phyloP scores from a whole-genome alignment of 1,140 invertebrate species.

The Apolygus lucorum region DNA sequence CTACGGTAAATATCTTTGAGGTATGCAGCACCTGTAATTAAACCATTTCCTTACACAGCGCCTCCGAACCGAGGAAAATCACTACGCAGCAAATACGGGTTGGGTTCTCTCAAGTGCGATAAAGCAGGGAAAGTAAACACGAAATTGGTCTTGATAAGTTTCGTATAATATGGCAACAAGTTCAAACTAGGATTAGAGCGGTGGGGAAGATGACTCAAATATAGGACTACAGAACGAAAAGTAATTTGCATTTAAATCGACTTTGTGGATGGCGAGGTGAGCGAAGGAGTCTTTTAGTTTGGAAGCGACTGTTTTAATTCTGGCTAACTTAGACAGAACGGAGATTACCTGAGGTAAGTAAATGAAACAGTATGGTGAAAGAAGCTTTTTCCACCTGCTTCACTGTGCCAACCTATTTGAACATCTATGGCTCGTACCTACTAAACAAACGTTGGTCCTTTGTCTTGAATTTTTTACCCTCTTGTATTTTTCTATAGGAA shows the following conservation, averaged over 20 bases:
- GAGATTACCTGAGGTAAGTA: too few relatives aligned
- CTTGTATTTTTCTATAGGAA: too few relatives aligned
- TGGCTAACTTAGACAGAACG: background rate
- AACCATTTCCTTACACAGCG: too few relatives aligned
- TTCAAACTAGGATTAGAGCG: background rate
- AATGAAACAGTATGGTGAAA: too few relatives aligned
- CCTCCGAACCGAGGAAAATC: background rate
- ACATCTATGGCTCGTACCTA: too few relatives aligned
- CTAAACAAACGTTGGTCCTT: too few relatives aligned
- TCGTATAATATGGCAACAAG: background rate
- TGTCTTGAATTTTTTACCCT: too few relatives aligned
- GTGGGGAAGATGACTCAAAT: background rate
- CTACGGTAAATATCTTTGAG: too few relatives aligned
- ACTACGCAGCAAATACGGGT: background rate
- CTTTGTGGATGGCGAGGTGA: background rate
- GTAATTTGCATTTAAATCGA: background rate
- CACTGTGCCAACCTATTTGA: too few relatives aligned
- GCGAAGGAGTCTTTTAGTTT: background rate
- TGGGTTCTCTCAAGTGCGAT: background rate
- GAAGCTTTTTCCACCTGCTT: too few relatives aligned
- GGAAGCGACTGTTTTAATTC: background rate
- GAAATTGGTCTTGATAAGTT: background rate
- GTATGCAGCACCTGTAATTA: too few relatives aligned
- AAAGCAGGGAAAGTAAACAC: background rate
- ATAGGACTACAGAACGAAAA: background rate